Percentiles rank a stretch among this genome's conserved stretches.
phyloP scores from a whole-genome alignment of 2,888 invertebrate species.

The Malthinus seriepunctatus region DNA sequence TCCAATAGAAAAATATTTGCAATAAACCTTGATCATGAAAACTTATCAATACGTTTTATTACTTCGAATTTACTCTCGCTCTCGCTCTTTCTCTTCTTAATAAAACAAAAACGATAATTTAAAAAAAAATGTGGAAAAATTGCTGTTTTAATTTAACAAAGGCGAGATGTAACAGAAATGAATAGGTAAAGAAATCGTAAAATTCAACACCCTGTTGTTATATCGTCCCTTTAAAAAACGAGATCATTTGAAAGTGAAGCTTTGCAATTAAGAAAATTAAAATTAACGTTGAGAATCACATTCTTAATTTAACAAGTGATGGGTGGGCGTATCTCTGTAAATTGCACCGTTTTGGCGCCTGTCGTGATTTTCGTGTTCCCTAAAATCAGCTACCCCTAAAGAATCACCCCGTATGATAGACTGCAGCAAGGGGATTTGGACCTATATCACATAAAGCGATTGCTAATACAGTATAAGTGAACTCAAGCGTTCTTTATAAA shows the following conservation, averaged over 20 bases:
- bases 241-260: slow-evolving; percentile 19
- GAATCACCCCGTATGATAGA: slow-evolving; percentile 46
- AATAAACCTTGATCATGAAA: slow-evolving; percentile 7
- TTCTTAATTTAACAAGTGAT: slow-evolving; percentile 54
- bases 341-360: slow-evolving; percentile 52
- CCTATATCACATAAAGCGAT: slow-evolving; percentile 53
- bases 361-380: slow-evolving; percentile 46
- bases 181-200: neutral
- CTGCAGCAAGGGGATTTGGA: slow-evolving; percentile 48
- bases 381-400: slow-evolving; percentile 29
- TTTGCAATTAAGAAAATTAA: slow-evolving; percentile 31
- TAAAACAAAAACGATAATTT: no score
- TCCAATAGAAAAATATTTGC: slow-evolving; percentile 10
- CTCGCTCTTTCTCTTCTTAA: no score
- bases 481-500: slow-evolving; percentile 56
- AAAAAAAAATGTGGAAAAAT: no score
- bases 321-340: slow-evolving; percentile 45
- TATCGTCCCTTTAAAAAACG: slow-evolving; percentile 16
- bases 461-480: slow-evolving; percentile 56
- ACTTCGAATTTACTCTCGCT: no score
- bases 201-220: neutral
- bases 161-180: neutral
- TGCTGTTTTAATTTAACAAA: neutral
- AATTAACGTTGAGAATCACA: slow-evolving; percentile 45
- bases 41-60: neutral